phyloP scores from a whole-genome alignment of 2,797 vertebrate species.

The Tarsius wallacei region DNA sequence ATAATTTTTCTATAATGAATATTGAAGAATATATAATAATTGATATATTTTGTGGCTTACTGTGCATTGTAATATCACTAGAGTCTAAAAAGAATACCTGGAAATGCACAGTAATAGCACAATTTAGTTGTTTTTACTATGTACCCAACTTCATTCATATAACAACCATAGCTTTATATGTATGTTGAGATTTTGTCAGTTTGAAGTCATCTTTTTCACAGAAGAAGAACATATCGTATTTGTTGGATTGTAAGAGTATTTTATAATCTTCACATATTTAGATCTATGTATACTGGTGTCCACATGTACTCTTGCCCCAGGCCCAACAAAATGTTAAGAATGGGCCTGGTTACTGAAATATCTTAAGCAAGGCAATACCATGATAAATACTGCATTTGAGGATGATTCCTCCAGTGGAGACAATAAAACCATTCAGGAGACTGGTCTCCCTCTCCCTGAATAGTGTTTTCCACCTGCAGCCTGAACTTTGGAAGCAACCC shows the following conservation, averaged over 20 bases:
- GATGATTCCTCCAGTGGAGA: neutral
- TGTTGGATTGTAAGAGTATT: neutral
- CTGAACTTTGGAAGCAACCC: neutral
- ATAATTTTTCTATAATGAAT: neutral
- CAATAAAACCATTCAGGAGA: neutral
- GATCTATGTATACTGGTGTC: neutral
- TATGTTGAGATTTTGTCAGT: neutral
- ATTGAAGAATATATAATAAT: neutral
- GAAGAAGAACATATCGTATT: neutral
- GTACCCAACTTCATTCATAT: neutral
- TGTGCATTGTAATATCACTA: neutral
- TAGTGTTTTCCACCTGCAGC: neutral
- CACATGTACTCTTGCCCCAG: neutral
- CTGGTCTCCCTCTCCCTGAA: neutral
- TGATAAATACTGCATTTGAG: neutral
- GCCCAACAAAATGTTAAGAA: neutral
- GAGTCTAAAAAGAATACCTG: neutral
- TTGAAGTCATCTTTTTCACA: neutral
- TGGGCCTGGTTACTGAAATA: neutral
- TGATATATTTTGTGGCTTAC: neutral
- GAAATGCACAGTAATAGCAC: neutral
- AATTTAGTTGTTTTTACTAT: neutral
- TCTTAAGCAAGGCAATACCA: neutral
- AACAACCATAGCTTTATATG: neutral
- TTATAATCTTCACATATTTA: conserved; percentile 1